Conservation (phyloP, 2,797 vertebrate genomes). For the Hyperoplus immaculatus region DNA sequence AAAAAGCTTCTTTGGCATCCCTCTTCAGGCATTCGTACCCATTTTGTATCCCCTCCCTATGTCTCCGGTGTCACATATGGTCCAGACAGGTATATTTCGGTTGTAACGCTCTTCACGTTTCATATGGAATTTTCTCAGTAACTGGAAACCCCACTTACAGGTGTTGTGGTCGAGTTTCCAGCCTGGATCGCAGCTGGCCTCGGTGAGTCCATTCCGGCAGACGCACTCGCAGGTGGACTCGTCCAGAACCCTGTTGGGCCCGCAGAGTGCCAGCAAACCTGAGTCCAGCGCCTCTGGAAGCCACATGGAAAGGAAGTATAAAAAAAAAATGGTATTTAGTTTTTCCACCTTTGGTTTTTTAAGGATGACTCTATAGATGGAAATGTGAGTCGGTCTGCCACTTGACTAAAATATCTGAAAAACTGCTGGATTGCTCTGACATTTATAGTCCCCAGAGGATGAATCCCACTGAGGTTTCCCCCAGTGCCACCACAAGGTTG, state of each 20-base stretch:
- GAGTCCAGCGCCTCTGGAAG: conserved; percentile 73
- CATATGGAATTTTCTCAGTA: background rate
- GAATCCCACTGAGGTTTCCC: background rate
- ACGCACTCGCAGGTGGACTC: conserved; percentile 81
- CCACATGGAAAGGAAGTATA: conserved; percentile 2
- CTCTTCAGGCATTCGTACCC: background rate
- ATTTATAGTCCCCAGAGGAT: background rate
- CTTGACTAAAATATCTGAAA: background rate
- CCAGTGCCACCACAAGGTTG: background rate
- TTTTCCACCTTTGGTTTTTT: background rate
- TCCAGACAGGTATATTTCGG: no score
- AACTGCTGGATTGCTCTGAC: background rate
- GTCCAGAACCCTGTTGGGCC: conserved; percentile 81
- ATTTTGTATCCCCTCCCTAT: background rate
- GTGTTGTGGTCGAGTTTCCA: conserved; percentile 83
- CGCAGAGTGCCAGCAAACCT: conserved; percentile 82
- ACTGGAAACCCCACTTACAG: conserved; percentile 66
- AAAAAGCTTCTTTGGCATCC: no score
- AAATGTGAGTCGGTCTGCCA: background rate
- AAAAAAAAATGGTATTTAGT: conserved; percentile 1
- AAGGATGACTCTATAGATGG: background rate
- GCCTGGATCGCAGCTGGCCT: conserved; percentile 82
- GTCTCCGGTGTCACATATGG: no score
- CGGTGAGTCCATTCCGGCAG: conserved; percentile 84
- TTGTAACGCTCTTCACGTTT: background rate